phyloP scores from a whole-genome alignment of 2,888 invertebrate species.

The Aproaerema taeniolella region DNA sequence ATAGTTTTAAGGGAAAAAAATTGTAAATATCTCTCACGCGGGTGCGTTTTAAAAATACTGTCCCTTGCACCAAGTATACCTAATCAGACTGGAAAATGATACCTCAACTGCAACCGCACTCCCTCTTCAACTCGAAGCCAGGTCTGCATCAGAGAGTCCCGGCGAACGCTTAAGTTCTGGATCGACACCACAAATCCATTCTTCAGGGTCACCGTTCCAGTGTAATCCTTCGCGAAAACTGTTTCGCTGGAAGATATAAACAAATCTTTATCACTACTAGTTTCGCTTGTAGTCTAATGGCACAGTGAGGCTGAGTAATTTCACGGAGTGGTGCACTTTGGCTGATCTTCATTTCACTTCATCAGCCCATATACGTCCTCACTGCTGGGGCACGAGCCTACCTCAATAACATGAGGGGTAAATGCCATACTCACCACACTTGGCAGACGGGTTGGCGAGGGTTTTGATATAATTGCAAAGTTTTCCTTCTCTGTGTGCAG shows the following conservation, averaged over 20 bases:
- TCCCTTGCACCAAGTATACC: neutral
- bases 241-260: constrained; percentile 30
- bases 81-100: too few species aligned
- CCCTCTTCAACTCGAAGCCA: constrained; percentile 31
- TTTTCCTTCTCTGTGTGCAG: too few species aligned
- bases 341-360: neutral
- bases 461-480: too few species aligned
- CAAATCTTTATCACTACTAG: neutral
- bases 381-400: too few species aligned
- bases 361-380: too few species aligned
- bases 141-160: constrained; percentile 34
- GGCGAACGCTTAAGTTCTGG: constrained; percentile 36
- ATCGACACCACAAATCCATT: constrained; percentile 51
- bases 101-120: constrained; percentile 35
- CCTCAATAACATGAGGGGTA: too few species aligned
- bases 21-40: too few species aligned
- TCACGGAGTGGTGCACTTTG: neutral
- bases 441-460: too few species aligned
- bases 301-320: neutral
- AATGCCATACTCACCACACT: too few species aligned
- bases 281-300: too few species aligned
- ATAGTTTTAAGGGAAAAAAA: too few species aligned
- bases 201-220: constrained; percentile 40
- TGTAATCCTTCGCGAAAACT: constrained; percentile 39
- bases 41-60: too few species aligned